These are phyloP conservation scores for Liopterus haemorrhoidalis DNA, from an alignment of 2,888 invertebrate genomes.

Conservation along the genomic window DNA sequence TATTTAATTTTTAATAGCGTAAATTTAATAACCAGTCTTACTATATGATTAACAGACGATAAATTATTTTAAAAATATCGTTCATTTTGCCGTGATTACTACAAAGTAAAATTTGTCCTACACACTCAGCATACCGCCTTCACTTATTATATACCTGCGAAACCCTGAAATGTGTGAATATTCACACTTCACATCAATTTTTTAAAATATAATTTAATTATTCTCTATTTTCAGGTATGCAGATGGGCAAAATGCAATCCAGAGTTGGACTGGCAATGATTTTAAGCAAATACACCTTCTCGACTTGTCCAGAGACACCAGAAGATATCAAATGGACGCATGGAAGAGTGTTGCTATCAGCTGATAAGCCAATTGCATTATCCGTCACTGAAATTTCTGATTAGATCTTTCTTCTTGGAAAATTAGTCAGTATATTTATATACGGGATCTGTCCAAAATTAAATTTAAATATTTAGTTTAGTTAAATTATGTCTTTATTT, in stretches of 20 bases:
- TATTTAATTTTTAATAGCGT: too few species aligned
- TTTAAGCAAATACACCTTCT: constrained; percentile 14
- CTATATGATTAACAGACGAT: too few species aligned
- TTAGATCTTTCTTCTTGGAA: neutral
- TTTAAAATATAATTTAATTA: too few species aligned
- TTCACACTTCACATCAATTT: too few species aligned
- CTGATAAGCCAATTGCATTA: constrained; percentile 4
- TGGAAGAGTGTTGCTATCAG: constrained; percentile 4
- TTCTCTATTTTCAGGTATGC: constrained; percentile 16
- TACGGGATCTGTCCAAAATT: neutral
- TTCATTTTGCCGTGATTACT: too few species aligned
- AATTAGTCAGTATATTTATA: neutral
- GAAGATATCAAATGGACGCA: neutral
- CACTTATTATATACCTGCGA: too few species aligned
- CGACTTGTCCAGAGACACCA: constrained; percentile 14
- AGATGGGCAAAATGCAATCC: constrained; percentile 19
- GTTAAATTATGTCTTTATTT: too few species aligned
- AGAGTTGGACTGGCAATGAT: constrained; percentile 18
- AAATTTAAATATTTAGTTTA: constrained; percentile 3
- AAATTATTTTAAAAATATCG: too few species aligned
- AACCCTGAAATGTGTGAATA: too few species aligned
- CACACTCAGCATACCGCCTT: too few species aligned
- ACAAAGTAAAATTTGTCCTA: too few species aligned
- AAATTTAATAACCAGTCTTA: too few species aligned
- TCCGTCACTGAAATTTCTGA: constrained; percentile 9